A percentile compares a stretch with the other conserved stretches of the same genome.
These are phyloP conservation scores for Typhlichthys eigenmanni DNA, from an alignment of 2,797 vertebrate species.

Conservation along the genomic window DNA sequence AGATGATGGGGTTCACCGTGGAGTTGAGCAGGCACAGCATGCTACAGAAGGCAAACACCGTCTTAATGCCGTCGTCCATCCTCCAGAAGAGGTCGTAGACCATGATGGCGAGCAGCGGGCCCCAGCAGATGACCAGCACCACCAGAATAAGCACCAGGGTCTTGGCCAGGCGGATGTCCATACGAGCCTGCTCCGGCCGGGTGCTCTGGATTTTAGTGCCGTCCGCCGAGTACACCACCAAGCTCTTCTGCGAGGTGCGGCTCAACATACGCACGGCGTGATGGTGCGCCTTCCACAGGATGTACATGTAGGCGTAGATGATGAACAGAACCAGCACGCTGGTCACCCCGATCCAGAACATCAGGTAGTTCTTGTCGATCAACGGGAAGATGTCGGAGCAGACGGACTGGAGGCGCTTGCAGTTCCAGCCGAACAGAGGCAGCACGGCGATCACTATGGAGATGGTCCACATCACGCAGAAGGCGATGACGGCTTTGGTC, in stretches of 20 bases:
- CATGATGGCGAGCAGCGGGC: slow-evolving; percentile 96
- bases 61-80: slow-evolving; percentile 97
- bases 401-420: slow-evolving; percentile 91
- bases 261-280: slow-evolving; percentile 96
- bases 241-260: slow-evolving; percentile 95
- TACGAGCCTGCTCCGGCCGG: slow-evolving; percentile 93
- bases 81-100: slow-evolving; percentile 98
- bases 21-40: slow-evolving; percentile 99
- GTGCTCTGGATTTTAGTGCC: slow-evolving; percentile 95
- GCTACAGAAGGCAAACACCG: slow-evolving; percentile 97
- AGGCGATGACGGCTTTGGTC: slow-evolving; percentile 97
- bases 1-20: slow-evolving; percentile 98
- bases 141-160: slow-evolving; percentile 97
- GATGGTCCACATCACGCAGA: slow-evolving; percentile 98
- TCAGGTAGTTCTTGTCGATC: slow-evolving; percentile 95
- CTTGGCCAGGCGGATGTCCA: slow-evolving; percentile 99
- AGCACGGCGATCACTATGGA: slow-evolving; percentile 95
- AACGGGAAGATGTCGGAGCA: slow-evolving; percentile 98
- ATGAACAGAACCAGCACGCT: slow-evolving; percentile 94
- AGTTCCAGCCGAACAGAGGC: slow-evolving; percentile 98
- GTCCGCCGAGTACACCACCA: slow-evolving; percentile 92
- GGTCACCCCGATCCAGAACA: slow-evolving; percentile 99
- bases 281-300: slow-evolving; percentile 98
- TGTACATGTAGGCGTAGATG: slow-evolving; percentile 98
- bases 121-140: slow-evolving; percentile 98